Percentiles rank a stretch among this genome's conserved stretches.
Conservation (phyloP, 2,888 invertebrate genomes). For the Mayetiola destructor region DNA sequence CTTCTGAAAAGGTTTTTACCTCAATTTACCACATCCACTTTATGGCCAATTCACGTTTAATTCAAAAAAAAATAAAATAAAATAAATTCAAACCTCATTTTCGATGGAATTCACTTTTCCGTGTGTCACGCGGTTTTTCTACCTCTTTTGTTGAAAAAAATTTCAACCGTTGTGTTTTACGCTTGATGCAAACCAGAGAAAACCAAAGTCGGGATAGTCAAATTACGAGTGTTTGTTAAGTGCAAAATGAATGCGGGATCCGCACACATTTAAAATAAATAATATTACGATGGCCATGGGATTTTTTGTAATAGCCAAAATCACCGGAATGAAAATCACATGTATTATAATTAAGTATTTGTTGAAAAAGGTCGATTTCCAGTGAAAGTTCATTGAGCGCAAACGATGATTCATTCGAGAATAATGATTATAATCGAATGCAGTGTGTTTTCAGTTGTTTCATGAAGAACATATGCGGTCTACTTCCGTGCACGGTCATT, state of each 20-base stretch:
- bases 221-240: neutral
- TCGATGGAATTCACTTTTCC: conserved; percentile 6
- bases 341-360: conserved; percentile 12
- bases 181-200: too few relatives aligned
- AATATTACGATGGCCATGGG: too few relatives aligned
- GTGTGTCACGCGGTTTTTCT: conserved; percentile 10
- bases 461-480: conserved; percentile 7
- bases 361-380: conserved; percentile 8
- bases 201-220: neutral
- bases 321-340: neutral
- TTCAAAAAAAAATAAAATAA: too few relatives aligned
- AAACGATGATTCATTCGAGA: neutral
- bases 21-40: neutral
- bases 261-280: conserved; percentile 9
- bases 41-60: too few relatives aligned
- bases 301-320: neutral
- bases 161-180: too few relatives aligned
- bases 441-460: too few relatives aligned
- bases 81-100: neutral
- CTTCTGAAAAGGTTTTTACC: neutral
- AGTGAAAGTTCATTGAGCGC: conserved; percentile 1
- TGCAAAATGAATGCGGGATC: neutral
- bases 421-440: too few relatives aligned
- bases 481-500: conserved; percentile 10
- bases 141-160: neutral